Conservation (phyloP, 1,140 invertebrate species). For the Chrysomallon squamiferum region DNA sequence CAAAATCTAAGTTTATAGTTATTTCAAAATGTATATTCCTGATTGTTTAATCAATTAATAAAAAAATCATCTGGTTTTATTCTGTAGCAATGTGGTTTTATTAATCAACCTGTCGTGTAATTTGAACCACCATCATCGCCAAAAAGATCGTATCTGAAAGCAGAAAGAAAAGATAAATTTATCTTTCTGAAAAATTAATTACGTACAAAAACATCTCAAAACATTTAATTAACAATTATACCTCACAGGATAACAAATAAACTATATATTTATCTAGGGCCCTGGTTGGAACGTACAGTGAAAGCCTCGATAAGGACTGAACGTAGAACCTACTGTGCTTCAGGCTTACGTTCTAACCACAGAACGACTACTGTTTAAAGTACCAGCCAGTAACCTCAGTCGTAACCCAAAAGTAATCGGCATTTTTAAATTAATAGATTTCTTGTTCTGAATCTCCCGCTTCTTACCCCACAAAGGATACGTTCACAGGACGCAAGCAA, state of each 20-base stretch:
- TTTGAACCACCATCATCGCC: slow-evolving; percentile 19
- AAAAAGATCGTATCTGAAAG: slow-evolving; percentile 25
- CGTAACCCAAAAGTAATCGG: too few species aligned
- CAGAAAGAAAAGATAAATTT: slow-evolving; percentile 1
- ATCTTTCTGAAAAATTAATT: not conserved
- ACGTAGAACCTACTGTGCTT: not conserved
- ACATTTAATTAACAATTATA: not conserved
- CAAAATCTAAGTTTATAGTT: not conserved
- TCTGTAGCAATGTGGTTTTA: not conserved
- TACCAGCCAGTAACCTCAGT: too few species aligned
- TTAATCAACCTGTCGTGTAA: slow-evolving; percentile 14
- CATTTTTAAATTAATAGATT: not conserved
- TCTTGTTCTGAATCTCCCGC: not conserved
- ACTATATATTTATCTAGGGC: not conserved
- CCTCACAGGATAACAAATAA: not conserved
- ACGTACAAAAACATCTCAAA: not conserved
- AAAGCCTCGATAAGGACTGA: not conserved
- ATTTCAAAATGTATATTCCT: not conserved
- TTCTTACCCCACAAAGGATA: not conserved
- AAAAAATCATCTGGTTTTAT: not conserved
- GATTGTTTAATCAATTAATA: not conserved
- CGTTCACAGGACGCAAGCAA: not conserved
- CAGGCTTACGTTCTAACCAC: not conserved
- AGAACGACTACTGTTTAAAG: not conserved
- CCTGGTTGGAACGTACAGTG: not conserved